Conservation (phyloP, 2,888 invertebrate species). For the Chirona hameri region DNA sequence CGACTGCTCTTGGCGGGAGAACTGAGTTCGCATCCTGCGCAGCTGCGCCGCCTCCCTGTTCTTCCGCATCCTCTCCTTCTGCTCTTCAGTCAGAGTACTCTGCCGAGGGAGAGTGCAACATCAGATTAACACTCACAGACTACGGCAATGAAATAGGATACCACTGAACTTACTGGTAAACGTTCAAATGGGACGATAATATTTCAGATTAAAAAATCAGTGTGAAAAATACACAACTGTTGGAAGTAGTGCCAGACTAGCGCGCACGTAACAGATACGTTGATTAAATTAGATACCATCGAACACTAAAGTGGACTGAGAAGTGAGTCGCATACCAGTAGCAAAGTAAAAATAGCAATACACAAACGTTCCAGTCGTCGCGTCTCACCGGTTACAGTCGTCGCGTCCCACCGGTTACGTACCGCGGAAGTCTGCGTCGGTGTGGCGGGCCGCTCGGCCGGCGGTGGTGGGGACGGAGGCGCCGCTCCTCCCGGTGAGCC, state of each 20-base stretch:
- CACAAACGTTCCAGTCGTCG: background rate
- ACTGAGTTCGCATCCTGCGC: constrained; percentile 9
- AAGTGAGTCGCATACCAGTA: no score
- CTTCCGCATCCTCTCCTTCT: constrained; percentile 1
- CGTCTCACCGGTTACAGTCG: background rate
- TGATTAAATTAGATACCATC: no score
- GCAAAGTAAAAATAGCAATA: background rate
- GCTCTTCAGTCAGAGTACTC: background rate
- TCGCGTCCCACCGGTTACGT: background rate
- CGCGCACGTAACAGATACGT: no score
- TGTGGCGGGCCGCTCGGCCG: background rate
- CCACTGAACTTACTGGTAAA: no score
- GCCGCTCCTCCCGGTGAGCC: background rate
- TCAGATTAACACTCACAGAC: no score
- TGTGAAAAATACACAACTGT: no score
- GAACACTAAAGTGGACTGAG: no score
- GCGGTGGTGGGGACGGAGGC: background rate
- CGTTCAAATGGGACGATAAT: no score
- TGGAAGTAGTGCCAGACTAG: no score
- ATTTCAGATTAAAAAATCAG: no score
- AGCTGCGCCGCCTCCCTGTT: constrained; percentile 12
- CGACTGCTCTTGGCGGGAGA: background rate
- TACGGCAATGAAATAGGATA: no score
- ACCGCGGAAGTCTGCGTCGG: background rate
- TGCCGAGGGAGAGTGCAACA: background rate